A percentile compares a stretch with the other conserved stretches of the same genome.
phyloP scores from a whole-genome alignment of 2,113 vertebrate species.

The Anarrhichthys ocellatus region DNA sequence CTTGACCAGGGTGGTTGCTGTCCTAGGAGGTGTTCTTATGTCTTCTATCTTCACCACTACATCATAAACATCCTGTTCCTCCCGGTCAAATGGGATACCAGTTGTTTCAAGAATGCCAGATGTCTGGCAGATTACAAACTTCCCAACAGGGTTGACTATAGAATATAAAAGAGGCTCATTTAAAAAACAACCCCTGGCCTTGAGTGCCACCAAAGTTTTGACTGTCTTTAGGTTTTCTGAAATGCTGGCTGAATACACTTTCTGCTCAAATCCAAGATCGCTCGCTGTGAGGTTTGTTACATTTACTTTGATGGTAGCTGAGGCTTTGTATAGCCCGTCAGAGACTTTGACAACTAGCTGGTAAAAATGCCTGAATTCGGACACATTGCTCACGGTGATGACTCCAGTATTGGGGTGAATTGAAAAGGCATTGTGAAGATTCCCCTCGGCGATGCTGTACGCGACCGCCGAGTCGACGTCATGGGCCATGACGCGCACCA shows the following conservation, averaged over 20 bases:
- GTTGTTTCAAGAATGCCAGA: slow-evolving; percentile 92
- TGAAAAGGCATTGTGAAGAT: slow-evolving; percentile 83
- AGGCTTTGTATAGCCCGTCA: slow-evolving; percentile 89
- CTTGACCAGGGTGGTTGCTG: slow-evolving; percentile 87
- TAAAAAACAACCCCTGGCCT: slow-evolving; percentile 85
- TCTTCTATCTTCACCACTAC: slow-evolving; percentile 91
- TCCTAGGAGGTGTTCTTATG: slow-evolving; percentile 84
- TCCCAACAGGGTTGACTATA: slow-evolving; percentile 86
- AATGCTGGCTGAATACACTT: slow-evolving; percentile 81
- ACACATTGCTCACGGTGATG: slow-evolving; percentile 84
- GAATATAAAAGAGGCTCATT: slow-evolving; percentile 92
- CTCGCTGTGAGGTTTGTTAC: slow-evolving; percentile 79
- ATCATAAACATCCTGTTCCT: slow-evolving; percentile 85
- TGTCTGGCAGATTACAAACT: slow-evolving; percentile 86
- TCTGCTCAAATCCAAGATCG: slow-evolving; percentile 86
- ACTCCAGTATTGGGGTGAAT: slow-evolving; percentile 86
- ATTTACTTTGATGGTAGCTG: slow-evolving; percentile 85
- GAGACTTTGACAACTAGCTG: slow-evolving; percentile 87
- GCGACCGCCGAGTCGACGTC: slow-evolving; percentile 91
- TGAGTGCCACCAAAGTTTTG: slow-evolving; percentile 85
- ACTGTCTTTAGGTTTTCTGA: slow-evolving; percentile 85
- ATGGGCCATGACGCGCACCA: slow-evolving; percentile 85
- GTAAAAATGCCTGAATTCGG: slow-evolving; percentile 76
- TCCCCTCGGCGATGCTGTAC: slow-evolving; percentile 89
- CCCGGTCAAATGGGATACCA: slow-evolving; percentile 89